Base-by-base conservation (phyloP, 2,113 vertebrate species). In the Aptenodytes forsteri region DNA sequence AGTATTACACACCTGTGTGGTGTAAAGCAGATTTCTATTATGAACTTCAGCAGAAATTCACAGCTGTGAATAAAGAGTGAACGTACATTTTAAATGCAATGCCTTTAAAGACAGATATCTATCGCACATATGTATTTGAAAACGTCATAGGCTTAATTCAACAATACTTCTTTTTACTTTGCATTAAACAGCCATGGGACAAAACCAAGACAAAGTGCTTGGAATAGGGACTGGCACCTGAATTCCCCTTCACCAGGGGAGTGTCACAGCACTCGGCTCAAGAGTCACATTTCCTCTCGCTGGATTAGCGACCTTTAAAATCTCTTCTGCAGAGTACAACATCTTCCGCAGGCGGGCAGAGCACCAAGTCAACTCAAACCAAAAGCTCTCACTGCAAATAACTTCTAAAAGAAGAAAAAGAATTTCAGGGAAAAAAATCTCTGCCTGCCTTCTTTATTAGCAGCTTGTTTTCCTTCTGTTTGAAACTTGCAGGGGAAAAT, bases 111-210 rank as follows among this genome's bases (percentile, higher is more conserved):
- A 8, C 0, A 30, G 54, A 1, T 9, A 15, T 55, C 59, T 55
- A 50, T 21, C 16, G 1, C 6, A 8, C 16, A 1, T 0, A 1
- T 9, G 54, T 25, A 5, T 56, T 23, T 40, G 55, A 64, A 78
- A 95, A 19, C 0, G 1, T 9, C 8, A 4, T 5, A 44, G 44
- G 65, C 5, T 84, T 49, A 10, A 21, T 78, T 62, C 65, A 49
- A 11, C 36, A 34, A 14, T 30, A 5, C 27, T 40, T 26, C 22
- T 13, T n/a, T 75, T 70, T 32, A 16, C 29, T 71, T 62, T 40
- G 46, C 75, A 29, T 54, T 40, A 10, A 79, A 40, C 10, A 88
- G 27, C 47, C 83, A 7, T 1, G 21, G n/a, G 79, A 26, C 19
- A 54, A 64, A 59, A 16, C 7, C 47, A 18, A 40, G 66, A 42